phyloP scores from a whole-genome alignment of 2,113 vertebrate species.

The Lipotes vexillifer region DNA sequence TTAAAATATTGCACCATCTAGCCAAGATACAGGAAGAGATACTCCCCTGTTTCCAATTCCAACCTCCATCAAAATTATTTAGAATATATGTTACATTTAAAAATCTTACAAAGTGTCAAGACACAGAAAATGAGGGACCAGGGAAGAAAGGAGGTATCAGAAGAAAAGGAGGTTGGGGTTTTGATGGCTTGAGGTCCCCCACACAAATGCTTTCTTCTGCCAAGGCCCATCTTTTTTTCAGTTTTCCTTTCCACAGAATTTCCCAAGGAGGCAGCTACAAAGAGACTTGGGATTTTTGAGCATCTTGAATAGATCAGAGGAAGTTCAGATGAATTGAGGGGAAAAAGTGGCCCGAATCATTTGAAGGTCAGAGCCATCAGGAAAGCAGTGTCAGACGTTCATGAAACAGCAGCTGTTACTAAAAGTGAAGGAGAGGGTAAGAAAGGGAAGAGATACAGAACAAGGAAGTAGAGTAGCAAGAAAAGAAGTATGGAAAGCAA shows the following conservation, averaged over 20 bases:
- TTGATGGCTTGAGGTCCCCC: background rate
- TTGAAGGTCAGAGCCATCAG: background rate
- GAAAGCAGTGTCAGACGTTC: background rate
- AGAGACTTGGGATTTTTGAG: background rate
- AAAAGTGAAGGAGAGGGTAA: background rate
- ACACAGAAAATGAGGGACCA: background rate
- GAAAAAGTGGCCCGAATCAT: background rate
- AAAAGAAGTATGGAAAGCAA: too few species aligned
- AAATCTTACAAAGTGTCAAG: background rate
- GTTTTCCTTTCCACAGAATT: background rate
- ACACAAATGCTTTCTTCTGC: background rate
- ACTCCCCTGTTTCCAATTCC: background rate
- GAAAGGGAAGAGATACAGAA: background rate
- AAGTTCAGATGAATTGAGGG: background rate
- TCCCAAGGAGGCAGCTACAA: background rate
- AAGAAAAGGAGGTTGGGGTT: background rate
- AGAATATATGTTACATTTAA: background rate
- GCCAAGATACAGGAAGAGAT: background rate
- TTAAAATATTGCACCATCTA: background rate
- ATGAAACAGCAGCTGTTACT: background rate
- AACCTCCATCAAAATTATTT: background rate
- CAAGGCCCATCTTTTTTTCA: too few species aligned
- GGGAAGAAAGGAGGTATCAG: background rate
- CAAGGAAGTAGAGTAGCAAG: fast-evolving
- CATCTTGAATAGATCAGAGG: conserved; percentile 44